phyloP scores from a whole-genome alignment of 2,113 vertebrate genomes.

The Panthera uncia region DNA sequence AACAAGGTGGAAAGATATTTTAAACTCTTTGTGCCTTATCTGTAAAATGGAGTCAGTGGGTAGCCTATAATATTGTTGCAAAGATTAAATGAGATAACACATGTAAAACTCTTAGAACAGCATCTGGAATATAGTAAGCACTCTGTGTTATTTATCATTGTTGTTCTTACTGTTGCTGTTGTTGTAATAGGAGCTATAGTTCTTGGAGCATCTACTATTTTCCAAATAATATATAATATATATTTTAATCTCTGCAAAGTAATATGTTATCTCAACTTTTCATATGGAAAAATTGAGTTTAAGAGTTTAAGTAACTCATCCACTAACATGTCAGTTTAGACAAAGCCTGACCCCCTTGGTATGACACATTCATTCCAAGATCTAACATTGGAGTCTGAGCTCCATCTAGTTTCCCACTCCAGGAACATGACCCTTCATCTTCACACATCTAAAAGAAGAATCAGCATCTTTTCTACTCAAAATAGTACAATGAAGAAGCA shows the following conservation, averaged over 20 bases:
- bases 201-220: constrained; percentile 3
- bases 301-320: background rate
- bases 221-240: background rate
- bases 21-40: background rate
- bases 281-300: background rate
- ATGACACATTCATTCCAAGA: background rate
- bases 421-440: background rate
- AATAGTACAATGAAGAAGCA: background rate
- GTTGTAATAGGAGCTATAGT: background rate
- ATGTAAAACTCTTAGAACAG: background rate
- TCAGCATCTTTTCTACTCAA: background rate
- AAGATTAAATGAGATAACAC: background rate
- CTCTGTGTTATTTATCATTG: background rate
- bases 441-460: background rate
- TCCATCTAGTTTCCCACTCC: background rate
- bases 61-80: background rate
- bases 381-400: background rate
- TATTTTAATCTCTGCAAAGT: constrained; percentile 22
- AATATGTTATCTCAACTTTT: background rate
- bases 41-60: background rate
- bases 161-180: background rate
- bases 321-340: background rate
- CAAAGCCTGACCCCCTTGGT: background rate
- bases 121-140: background rate
- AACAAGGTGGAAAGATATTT: background rate